Conservation (phyloP, 2,888 invertebrate genomes). For the Phania funesta region DNA sequence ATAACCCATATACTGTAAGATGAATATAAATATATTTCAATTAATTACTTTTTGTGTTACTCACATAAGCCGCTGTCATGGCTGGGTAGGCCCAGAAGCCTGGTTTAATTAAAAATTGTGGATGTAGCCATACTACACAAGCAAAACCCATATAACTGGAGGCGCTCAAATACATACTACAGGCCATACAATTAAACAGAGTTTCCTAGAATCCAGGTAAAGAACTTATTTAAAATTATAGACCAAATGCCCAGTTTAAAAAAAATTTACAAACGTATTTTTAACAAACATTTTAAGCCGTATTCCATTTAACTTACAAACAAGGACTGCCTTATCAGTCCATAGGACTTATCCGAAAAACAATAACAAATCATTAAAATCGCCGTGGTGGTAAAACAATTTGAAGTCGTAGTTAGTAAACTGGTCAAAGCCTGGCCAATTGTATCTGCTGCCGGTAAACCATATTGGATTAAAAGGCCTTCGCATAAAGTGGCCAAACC, state of each 20-base stretch:
- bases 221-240: neutral
- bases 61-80: conserved; percentile 92
- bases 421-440: conserved; percentile 91
- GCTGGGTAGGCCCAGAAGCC: conserved; percentile 94
- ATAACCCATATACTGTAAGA: conserved; percentile 87
- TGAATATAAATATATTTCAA: neutral
- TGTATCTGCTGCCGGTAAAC: conserved; percentile 85
- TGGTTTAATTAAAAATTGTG: conserved; percentile 85
- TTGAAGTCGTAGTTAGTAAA: conserved; percentile 89
- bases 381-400: conserved; percentile 89
- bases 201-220: conserved; percentile 85
- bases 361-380: conserved; percentile 89
- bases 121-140: conserved; percentile 88
- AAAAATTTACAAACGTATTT: too few relatives aligned
- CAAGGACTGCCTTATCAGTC: conserved; percentile 88
- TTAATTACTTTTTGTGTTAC: conserved; percentile 76
- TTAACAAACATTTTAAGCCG: neutral
- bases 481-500: conserved; percentile 91
- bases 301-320: conserved; percentile 85
- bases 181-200: conserved; percentile 88
- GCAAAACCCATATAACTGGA: conserved; percentile 90
- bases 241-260: too few relatives aligned
- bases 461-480: conserved; percentile 89
- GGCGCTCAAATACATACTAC: conserved; percentile 88
- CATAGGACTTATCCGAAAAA: conserved; percentile 88